phyloP scores from a whole-genome alignment of 2,888 invertebrate species.

The Clostera curtula region DNA sequence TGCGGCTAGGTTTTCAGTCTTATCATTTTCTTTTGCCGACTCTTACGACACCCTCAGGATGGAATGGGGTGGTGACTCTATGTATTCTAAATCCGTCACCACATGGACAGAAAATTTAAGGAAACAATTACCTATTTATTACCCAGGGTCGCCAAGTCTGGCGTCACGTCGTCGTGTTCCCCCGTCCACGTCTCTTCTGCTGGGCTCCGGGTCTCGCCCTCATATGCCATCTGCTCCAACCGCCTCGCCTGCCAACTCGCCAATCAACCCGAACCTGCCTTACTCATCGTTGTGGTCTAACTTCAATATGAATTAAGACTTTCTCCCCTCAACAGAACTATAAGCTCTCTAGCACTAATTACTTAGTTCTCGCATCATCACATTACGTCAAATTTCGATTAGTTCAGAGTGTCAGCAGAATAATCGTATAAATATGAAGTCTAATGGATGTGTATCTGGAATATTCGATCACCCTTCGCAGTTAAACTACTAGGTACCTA shows the following conservation, averaged over 20 bases:
- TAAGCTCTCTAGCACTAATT: background rate
- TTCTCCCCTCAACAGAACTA: background rate
- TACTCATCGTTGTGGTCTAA: slow-evolving; percentile 36
- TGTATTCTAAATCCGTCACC: no score
- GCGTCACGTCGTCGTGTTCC: slow-evolving; percentile 41
- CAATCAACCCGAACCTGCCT: slow-evolving; percentile 16
- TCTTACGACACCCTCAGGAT: no score
- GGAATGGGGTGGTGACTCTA: no score
- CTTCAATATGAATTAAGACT: slow-evolving; percentile 34
- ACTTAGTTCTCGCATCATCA: background rate
- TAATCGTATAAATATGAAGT: no score
- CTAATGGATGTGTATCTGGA: no score
- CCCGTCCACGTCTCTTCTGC: slow-evolving; percentile 28
- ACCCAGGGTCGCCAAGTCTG: slow-evolving; percentile 8
- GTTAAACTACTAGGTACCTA: no score
- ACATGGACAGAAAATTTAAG: slow-evolving; percentile 23
- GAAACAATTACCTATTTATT: background rate
- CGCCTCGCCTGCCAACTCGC: slow-evolving; percentile 20
- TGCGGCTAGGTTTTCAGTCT: no score
- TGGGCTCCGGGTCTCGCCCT: slow-evolving; percentile 17
- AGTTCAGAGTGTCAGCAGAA: no score
- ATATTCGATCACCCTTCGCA: no score
- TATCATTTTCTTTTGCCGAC: no score
- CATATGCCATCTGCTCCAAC: slow-evolving; percentile 35
- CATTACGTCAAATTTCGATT: no score